Conservation (phyloP, 1,140 invertebrate genomes). For the Trichonephila clavata region DNA sequence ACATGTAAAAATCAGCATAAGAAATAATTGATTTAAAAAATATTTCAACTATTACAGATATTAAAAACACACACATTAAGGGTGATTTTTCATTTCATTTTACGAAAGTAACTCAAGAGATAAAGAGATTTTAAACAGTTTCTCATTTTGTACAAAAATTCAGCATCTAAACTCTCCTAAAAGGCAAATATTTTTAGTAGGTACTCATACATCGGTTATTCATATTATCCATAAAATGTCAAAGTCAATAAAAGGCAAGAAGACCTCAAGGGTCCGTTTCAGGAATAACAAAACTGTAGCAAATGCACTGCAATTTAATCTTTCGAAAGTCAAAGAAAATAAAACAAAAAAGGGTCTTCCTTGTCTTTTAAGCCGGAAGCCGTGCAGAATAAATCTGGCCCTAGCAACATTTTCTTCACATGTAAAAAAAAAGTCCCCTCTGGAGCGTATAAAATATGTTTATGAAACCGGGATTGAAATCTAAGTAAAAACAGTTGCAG, state of each 20-base stretch:
- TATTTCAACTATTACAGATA: no score
- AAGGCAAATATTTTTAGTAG: background rate
- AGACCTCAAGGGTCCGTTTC: background rate
- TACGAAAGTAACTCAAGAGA: no score
- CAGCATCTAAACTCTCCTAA: background rate
- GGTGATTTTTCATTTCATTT: no score
- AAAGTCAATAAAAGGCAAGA: constrained; percentile 5
- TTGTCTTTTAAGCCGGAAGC: background rate
- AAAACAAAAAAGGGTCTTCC: background rate
- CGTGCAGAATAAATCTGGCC: constrained; percentile 48
- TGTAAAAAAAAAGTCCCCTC: background rate
- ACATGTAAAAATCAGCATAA: no score
- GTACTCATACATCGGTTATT: background rate
- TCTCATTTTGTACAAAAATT: background rate
- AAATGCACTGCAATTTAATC: constrained; percentile 4
- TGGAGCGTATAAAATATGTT: constrained; percentile 52
- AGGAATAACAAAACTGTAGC: constrained; percentile 4
- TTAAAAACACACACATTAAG: no score
- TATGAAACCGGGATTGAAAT: constrained; percentile 52
- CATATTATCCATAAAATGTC: background rate
- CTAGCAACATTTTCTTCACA: background rate
- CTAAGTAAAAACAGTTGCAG: constrained; percentile 48
- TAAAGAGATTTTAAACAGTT: no score
- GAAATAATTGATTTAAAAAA: no score
- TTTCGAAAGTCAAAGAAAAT: constrained; percentile 12